Evolutionary conservation across 2,113 vertebrate genomes (phyloP), one percentile per base, ranked within the genome.

Genomic region (Chiloscyllium plagiosum): DNA sequence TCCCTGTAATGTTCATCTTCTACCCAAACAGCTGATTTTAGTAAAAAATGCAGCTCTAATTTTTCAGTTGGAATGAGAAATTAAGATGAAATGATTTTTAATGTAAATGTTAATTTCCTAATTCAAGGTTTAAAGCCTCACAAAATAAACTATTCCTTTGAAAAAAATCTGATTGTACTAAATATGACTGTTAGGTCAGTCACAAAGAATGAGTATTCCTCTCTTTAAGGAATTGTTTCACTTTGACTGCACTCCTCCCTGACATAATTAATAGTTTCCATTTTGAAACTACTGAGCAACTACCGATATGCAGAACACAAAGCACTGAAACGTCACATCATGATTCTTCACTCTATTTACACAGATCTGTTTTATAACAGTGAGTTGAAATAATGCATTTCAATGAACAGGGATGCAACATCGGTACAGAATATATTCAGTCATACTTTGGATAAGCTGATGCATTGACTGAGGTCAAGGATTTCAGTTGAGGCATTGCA

Each of bases 401-500:
- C 89, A 37, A 68, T 19, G 61, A 93, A 93, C 33, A 22, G 7
- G 20, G 61, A 37, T n/a, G n/a, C 61, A 92, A 66, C 61, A 66
- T 37, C 89, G 37, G 61, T 37, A 8, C 61, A 68, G 89, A 93
- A 93, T 93, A 7, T 93, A 66, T 19, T 92, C 61, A 66, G 89
- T 92, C 19, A 92, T 66, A n/a, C 56, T 37, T 37, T 66, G 29
- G 87, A 92, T 92, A 65, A 92, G 24, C 29, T 65, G 26, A 92
- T 92, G 89, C 61, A 66, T 93, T 93, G 56, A 92, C 89, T 92
- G 20, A 68, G 89, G 89, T 93, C 89, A 93, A 93, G 61, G 61
- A 37, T 93, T 93, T 93, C 65, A 93, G 37, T 66, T 93, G 89
- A 37, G 89, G 89, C 37, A 93, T 68, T 93, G 61, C 33, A 66